Conservation (phyloP, 1,140 invertebrate genomes). For the Orius laevigatus region DNA sequence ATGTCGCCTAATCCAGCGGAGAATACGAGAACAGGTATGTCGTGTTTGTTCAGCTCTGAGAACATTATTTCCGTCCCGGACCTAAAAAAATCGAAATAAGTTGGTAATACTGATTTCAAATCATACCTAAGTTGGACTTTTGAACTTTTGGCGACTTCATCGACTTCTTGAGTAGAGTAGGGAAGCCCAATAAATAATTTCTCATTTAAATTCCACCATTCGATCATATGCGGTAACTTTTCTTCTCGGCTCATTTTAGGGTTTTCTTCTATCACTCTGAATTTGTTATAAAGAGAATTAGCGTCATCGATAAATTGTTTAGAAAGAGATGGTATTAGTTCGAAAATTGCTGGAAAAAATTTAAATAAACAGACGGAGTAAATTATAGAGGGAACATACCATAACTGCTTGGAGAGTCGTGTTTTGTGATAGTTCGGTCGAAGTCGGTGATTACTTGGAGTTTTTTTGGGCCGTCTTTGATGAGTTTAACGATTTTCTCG, state of each 20-base stretch:
- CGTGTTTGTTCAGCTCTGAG: constrained; percentile 36
- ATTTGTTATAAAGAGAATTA: constrained; percentile 42
- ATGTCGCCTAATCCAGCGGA: constrained; percentile 85
- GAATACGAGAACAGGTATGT: constrained; percentile 78
- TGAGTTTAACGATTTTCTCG: constrained; percentile 43
- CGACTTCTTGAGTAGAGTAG: constrained; percentile 14
- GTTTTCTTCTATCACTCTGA: constrained; percentile 76
- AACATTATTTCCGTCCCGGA: constrained; percentile 59
- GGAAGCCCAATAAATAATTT: constrained; percentile 23
- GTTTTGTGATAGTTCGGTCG: constrained; percentile 60
- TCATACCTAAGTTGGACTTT: constrained; percentile 20
- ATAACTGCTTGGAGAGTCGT: constrained; percentile 15
- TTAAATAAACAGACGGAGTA: not conserved
- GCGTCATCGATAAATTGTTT: constrained; percentile 39
- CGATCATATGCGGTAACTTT: constrained; percentile 67
- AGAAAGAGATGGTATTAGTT: constrained; percentile 48
- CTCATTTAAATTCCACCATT: constrained; percentile 68
- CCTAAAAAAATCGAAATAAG: constrained; percentile 32
- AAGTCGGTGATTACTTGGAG: constrained; percentile 74
- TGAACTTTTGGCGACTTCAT: constrained; percentile 13
- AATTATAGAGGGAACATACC: constrained; percentile 7
- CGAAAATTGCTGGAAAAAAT: constrained; percentile 52
- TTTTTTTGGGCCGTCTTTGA: constrained; percentile 43
- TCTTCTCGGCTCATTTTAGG: constrained; percentile 51
- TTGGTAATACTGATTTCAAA: not conserved